These are phyloP conservation scores for Mustela lutreola DNA, from an alignment of 2,113 vertebrate genomes.

Conservation along the genomic window DNA sequence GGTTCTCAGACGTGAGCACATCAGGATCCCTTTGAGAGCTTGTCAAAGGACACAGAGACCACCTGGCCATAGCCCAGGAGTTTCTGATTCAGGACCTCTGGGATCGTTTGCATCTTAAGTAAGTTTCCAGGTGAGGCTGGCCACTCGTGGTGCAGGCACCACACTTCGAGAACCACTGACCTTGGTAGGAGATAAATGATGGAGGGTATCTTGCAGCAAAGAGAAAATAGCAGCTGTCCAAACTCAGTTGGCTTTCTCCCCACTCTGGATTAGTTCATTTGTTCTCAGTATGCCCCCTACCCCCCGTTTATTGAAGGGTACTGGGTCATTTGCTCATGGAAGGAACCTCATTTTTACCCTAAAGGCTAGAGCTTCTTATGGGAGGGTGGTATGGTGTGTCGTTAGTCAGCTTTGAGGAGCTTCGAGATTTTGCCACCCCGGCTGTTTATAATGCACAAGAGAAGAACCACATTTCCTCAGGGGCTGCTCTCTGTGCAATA, in stretches of 20 bases:
- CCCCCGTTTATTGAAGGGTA: not conserved
- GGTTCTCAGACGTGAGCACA: not conserved
- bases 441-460: slow-evolving; percentile 73
- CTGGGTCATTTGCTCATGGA: not conserved
- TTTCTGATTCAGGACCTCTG: not conserved
- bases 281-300: not conserved
- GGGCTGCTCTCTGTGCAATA: slow-evolving; percentile 62
- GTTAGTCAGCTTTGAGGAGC: not conserved
- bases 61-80: not conserved
- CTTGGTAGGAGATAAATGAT: not conserved
- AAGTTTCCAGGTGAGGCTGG: not conserved
- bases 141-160: not conserved
- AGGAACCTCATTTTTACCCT: not conserved
- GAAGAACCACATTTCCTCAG: slow-evolving; percentile 69
- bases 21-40: not conserved
- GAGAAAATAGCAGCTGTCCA: not conserved
- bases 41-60: not conserved
- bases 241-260: not conserved
- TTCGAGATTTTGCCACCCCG: not conserved
- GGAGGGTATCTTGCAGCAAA: not conserved
- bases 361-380: not conserved
- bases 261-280: not conserved
- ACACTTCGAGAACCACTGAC: not conserved
- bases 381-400: not conserved
- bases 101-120: not conserved